Conservation (phyloP, 2,113 vertebrate genomes). For the Urocitellus parryii region DNA sequence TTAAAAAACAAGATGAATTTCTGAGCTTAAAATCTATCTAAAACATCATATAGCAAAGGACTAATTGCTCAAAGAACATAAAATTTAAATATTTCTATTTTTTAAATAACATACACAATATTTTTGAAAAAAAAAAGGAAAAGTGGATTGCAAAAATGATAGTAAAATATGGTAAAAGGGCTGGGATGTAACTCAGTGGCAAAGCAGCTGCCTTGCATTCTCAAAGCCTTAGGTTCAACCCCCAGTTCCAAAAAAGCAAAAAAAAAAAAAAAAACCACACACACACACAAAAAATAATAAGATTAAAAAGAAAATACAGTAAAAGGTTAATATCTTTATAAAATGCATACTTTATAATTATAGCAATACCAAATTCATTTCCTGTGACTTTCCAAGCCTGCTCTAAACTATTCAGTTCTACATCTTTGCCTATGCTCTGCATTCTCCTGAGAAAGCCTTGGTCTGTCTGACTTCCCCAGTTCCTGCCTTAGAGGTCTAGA, state of each 20-base stretch:
- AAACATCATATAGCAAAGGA: constrained; percentile 23
- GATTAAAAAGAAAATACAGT: neutral
- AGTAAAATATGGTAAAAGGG: neutral
- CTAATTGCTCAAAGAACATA: neutral
- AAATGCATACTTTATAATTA: neutral
- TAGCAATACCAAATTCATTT: neutral
- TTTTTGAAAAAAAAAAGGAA: neutral
- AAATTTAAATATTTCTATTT: constrained; percentile 9
- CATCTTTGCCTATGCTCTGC: neutral
- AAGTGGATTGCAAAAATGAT: neutral
- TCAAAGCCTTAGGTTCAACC: no score
- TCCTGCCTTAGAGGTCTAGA: neutral
- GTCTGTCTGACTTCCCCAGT: neutral
- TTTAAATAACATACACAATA: neutral
- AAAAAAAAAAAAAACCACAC: no score
- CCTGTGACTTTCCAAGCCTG: neutral
- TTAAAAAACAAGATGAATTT: constrained; percentile 6
- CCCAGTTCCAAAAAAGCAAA: no score
- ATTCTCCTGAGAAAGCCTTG: neutral
- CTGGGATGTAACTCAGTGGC: no score
- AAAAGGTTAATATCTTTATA: neutral
- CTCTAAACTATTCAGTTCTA: neutral
- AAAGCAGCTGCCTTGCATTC: no score
- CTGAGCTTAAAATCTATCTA: neutral
- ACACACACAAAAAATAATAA: no score